These are phyloP conservation scores for Phenganax stokvisi DNA, from an alignment of 92 coral and sea anemone species.

Conservation along the genomic window DNA sequence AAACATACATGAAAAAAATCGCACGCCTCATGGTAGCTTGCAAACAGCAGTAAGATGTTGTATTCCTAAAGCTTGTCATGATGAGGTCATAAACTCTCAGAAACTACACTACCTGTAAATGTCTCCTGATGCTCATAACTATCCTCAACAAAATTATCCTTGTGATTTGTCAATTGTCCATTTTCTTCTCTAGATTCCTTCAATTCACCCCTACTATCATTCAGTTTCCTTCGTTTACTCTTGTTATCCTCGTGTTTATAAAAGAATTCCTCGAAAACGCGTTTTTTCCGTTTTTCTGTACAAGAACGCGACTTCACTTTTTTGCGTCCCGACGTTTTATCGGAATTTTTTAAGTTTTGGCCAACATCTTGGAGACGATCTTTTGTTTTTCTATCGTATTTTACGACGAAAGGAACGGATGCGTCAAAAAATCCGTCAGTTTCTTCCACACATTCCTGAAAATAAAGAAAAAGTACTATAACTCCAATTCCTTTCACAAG, in stretches of 20 bases:
- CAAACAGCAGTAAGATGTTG: too few relatives aligned
- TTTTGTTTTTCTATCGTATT: conserved; percentile 41
- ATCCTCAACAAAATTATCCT: not conserved
- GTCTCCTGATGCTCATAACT: not conserved
- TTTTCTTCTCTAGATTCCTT: not conserved
- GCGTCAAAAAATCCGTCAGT: not conserved
- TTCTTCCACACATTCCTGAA: conserved; percentile 20
- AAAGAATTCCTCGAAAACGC: not conserved
- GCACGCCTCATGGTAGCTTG: too few relatives aligned
- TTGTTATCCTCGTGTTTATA: not conserved
- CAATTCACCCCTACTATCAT: not conserved
- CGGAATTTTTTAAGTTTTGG: not conserved
- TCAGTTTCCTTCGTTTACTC: conserved; percentile 11
- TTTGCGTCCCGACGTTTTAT: not conserved
- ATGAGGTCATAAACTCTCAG: not conserved
- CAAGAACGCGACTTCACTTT: not conserved
- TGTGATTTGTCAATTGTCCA: not conserved
- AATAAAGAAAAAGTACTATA: not conserved
- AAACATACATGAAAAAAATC: too few relatives aligned
- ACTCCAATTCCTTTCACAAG: not conserved
- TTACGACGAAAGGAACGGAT: conserved; percentile 45
- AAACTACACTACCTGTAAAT: conserved; percentile 6
- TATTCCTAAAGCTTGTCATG: too few relatives aligned
- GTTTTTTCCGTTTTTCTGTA: not conserved
- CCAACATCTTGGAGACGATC: not conserved